These are phyloP conservation scores for Connochaetes taurinus DNA, from an alignment of 2,113 vertebrate species.

Conservation along the genomic window DNA sequence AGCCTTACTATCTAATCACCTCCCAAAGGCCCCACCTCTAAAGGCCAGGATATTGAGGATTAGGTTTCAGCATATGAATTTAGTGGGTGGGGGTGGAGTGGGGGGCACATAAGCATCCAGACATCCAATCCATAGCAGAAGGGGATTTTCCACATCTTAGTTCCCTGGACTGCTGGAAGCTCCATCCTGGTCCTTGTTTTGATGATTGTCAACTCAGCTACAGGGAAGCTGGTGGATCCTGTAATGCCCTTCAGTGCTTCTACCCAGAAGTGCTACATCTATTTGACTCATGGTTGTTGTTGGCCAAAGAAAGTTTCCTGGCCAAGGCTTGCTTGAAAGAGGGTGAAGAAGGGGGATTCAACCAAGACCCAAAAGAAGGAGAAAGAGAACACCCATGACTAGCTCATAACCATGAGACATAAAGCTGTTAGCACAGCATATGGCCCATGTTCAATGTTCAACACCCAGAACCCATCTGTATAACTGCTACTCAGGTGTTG, in stretches of 20 bases:
- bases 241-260: background rate
- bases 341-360: background rate
- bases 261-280: background rate
- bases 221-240: background rate
- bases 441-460: background rate
- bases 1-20: background rate
- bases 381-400: background rate
- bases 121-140: too few species aligned
- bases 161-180: background rate
- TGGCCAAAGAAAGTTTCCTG: background rate
- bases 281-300: background rate
- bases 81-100: background rate
- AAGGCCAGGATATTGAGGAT: background rate
- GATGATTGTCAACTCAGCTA: background rate
- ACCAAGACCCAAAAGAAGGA: background rate
- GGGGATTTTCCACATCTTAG: background rate
- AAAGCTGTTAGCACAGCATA: background rate
- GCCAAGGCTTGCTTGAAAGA: background rate
- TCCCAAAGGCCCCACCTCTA: background rate
- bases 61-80: background rate
- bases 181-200: background rate
- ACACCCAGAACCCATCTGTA: background rate
- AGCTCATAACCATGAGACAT: background rate
- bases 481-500: background rate
- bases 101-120: background rate